Base-by-base conservation (phyloP, 2,797 vertebrate species). In the Limosa lapponica region DNA sequence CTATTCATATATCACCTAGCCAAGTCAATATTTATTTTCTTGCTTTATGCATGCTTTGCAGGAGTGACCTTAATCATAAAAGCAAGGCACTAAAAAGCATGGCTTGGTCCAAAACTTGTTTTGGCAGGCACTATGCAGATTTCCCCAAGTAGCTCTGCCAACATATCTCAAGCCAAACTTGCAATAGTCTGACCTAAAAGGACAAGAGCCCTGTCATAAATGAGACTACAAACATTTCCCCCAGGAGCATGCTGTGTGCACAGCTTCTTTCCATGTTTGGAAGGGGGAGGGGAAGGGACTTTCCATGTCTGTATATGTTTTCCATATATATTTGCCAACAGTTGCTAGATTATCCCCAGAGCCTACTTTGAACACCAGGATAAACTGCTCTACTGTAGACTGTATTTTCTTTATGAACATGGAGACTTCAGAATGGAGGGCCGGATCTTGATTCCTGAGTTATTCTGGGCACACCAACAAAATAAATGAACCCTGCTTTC, bases 171-270 rank as follows among this genome's bases (percentile, higher is more conserved):
- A 85, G 90, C 94, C 94, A 95, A 95, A 94, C 58, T 73, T 90
- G 81, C 80, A 94, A 91, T 3, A 93, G 75, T 62, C 91, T 92
- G 87, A 97, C 85, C 96, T 82, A 93, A 84, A 85, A 92, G 84
- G 96, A 97, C 94, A 95, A 90, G 93, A 95, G 87, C 64, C 72
- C 93, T 94, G 89, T 96, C 93, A 93, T 92, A 95, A 97, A 93
- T 58, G 83, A 94, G 93, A 96, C 44, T 94, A 93, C 86, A 95
- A 95, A 87, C 84, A 94, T 82, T 93, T 95, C 93, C 90, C 95
- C 64, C 59, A 75, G 84, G 92, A 91, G 54, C 0, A 4, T 4
- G 43, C 57, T 84, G 77, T 61, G 81, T 81, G 91, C 71, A 64
- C 41, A 92, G 83, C 77, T 79, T 95, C 91, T 52, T 95, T 94